Evolutionary conservation across 2,797 vertebrate species (phyloP).

Genomic region (Euphonia xanthogaster): DNA sequence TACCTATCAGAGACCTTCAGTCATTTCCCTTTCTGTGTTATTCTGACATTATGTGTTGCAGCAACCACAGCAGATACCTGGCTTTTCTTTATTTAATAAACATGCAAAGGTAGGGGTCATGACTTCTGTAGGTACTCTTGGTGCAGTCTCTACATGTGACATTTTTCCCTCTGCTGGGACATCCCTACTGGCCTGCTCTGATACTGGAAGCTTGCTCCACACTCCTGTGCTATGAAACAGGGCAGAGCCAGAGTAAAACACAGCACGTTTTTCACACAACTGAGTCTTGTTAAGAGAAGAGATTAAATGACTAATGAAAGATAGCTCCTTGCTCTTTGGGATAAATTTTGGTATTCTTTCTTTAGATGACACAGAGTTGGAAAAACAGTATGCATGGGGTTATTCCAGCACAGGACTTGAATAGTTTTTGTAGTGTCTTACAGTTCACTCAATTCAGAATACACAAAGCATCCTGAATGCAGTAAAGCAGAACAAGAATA

Average conservation of each 20-base stretch:
- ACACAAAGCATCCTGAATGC: not conserved
- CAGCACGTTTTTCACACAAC: not conserved
- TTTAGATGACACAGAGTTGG: not conserved
- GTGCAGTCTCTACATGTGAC: fast-evolving
- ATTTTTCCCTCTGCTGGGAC: not conserved
- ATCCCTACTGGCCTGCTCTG: not conserved
- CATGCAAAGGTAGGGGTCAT: not conserved
- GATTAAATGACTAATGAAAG: conserved; percentile 39
- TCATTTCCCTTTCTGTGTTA: conserved; percentile 73
- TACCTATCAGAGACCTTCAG: conserved; percentile 75
- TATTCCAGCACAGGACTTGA: not conserved
- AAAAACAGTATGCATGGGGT: not conserved
- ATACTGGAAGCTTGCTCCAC: not conserved
- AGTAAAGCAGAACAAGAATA: conserved; percentile 25
- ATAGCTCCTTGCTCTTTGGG: conserved; percentile 1
- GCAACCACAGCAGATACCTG: not conserved
- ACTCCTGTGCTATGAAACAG: not conserved
- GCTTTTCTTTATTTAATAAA: not conserved
- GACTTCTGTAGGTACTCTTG: not conserved
- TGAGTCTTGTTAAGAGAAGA: conserved; percentile 27
- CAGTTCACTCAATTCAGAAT: not conserved
- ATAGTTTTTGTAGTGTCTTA: not conserved
- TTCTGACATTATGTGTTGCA: not conserved
- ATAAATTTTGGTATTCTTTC: not conserved
- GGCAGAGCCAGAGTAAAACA: not conserved